phyloP scores from a whole-genome alignment of 2,888 invertebrate species.

The Hoplodrina ambigua region DNA sequence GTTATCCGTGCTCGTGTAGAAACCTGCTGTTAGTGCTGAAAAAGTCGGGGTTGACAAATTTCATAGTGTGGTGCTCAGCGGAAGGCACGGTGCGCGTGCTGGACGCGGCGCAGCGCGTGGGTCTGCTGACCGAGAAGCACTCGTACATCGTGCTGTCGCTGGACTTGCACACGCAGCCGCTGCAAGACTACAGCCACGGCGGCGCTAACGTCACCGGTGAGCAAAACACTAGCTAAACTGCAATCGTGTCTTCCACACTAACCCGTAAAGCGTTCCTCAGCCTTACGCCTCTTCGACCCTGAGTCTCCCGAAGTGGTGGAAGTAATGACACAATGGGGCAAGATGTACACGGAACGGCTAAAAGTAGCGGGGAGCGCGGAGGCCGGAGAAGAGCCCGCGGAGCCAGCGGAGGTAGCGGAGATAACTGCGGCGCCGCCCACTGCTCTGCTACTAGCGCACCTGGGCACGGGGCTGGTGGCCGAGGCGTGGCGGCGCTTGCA shows the following conservation, averaged over 20 bases:
- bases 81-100: conserved; percentile 79
- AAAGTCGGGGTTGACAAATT: conserved; percentile 76
- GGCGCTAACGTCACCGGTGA: conserved; percentile 83
- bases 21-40: conserved; percentile 82
- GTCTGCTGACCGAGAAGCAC: conserved; percentile 81
- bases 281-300: conserved; percentile 79
- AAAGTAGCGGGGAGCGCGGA: conserved; percentile 21
- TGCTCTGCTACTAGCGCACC: conserved; percentile 74
- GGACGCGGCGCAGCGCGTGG: conserved; percentile 84
- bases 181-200: conserved; percentile 81
- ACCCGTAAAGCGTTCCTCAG: conserved; percentile 54
- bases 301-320: conserved; percentile 66
- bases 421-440: conserved; percentile 65
- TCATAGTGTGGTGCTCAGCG: conserved; percentile 80
- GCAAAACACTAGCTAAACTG: background rate
- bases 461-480: conserved; percentile 69
- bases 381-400: conserved; percentile 40
- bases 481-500: conserved; percentile 66
- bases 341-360: conserved; percentile 58
- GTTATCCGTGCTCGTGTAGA: conserved; percentile 49
- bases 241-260: background rate
- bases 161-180: conserved; percentile 79
- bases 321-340: conserved; percentile 64
- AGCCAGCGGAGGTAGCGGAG: conserved; percentile 37
- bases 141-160: conserved; percentile 78